phyloP scores from a whole-genome alignment of 2,113 vertebrate species.

The Microcebus murinus region DNA sequence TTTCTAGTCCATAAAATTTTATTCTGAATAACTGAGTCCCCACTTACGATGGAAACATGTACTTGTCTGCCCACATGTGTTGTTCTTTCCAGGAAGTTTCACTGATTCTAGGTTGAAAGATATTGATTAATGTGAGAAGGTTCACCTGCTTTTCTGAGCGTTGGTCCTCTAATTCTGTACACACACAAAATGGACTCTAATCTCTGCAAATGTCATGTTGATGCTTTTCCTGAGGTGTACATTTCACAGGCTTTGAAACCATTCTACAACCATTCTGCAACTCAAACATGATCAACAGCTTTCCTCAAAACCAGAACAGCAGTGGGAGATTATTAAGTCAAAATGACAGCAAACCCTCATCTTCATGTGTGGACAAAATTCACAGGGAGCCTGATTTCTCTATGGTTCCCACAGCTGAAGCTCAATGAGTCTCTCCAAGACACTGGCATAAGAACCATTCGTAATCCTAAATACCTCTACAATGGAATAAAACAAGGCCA shows the following conservation, averaged over 20 bases:
- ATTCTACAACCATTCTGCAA: not conserved
- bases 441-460: not conserved
- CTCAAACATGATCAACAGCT: not conserved
- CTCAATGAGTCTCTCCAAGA: not conserved
- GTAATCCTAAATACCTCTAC: not conserved
- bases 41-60: not conserved
- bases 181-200: conserved; percentile 33
- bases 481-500: not conserved
- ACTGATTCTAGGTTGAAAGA: not conserved
- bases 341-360: not conserved
- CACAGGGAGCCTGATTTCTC: not conserved
- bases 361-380: not conserved
- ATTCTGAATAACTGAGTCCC: not conserved
- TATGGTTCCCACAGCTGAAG: not conserved
- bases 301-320: not conserved
- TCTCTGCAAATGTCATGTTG: conserved; percentile 29
- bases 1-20: not conserved
- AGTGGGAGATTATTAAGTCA: not conserved
- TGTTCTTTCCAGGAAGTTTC: not conserved
- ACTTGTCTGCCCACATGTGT: not conserved
- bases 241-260: conserved; percentile 17
- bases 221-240: not conserved
- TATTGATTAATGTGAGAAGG: conserved; percentile 19
- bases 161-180: not conserved
- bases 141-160: not conserved